Evolutionary conservation across 2,888 invertebrate species (phyloP).

Genomic region (Ectropis crepuscularia): DNA sequence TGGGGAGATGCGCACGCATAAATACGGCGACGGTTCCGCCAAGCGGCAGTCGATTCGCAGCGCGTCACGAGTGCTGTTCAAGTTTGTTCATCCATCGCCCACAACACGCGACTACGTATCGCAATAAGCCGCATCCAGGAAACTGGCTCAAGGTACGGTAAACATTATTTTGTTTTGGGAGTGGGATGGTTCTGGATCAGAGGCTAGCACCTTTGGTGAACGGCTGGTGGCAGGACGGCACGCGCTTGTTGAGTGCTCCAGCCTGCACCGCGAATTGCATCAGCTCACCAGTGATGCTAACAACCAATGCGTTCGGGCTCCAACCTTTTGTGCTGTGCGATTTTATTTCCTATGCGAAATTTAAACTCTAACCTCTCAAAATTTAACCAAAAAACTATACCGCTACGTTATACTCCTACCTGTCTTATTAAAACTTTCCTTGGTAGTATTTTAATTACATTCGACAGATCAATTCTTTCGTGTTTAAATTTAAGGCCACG

Average conservation of each 20-base stretch:
- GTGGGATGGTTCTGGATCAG: slow-evolving; percentile 13
- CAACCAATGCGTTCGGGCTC: slow-evolving; percentile 51
- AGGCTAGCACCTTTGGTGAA: slow-evolving; percentile 44
- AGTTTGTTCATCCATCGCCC: slow-evolving; percentile 48
- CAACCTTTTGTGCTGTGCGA: slow-evolving; percentile 55
- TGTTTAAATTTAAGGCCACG: slow-evolving; percentile 3
- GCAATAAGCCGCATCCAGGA: slow-evolving; percentile 51
- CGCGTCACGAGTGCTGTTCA: slow-evolving; percentile 61
- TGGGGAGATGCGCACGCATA: slow-evolving; percentile 80
- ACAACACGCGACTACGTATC: slow-evolving; percentile 49
- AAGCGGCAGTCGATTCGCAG: slow-evolving; percentile 74
- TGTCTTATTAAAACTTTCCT: no score
- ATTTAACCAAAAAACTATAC: not conserved
- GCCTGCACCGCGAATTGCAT: slow-evolving; percentile 66
- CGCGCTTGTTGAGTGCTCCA: slow-evolving; percentile 58
- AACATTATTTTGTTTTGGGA: slow-evolving; percentile 37
- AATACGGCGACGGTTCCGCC: slow-evolving; percentile 66
- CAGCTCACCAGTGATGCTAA: slow-evolving; percentile 49
- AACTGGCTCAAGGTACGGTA: slow-evolving; percentile 34
- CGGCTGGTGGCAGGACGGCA: slow-evolving; percentile 30
- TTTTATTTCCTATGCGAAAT: slow-evolving; percentile 46
- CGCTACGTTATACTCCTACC: no score
- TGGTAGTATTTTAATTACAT: no score
- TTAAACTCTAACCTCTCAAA: not conserved
- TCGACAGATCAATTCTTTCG: not conserved